phyloP scores from a whole-genome alignment of 1,140 invertebrate genomes.

The Sweltsa coloradensis region DNA sequence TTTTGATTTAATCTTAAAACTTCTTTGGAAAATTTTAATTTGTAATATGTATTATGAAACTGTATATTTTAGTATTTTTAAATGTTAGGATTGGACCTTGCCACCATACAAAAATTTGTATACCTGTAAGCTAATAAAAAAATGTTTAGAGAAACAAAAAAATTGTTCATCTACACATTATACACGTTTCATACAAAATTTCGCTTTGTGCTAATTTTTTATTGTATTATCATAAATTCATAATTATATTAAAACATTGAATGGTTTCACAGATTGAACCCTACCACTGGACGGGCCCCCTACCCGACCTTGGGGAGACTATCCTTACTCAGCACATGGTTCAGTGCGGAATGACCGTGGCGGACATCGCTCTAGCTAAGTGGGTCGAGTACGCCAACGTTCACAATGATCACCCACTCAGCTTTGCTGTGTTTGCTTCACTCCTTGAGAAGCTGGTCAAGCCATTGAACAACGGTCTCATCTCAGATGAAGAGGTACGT shows the following conservation, averaged over 20 bases:
- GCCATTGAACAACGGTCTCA: slow-evolving; percentile 44
- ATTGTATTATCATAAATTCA: not conserved
- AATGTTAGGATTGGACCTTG: too few species aligned
- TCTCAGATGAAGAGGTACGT: slow-evolving; percentile 49
- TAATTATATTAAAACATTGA: slow-evolving; percentile 9
- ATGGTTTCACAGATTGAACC: slow-evolving; percentile 43
- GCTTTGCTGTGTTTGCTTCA: slow-evolving; percentile 56
- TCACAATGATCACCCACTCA: slow-evolving; percentile 61
- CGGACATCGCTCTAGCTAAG: slow-evolving; percentile 52
- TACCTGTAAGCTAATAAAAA: too few species aligned
- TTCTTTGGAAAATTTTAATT: too few species aligned
- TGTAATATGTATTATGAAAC: too few species aligned
- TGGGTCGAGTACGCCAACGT: slow-evolving; percentile 63
- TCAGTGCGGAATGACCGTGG: slow-evolving; percentile 68
- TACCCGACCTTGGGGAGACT: slow-evolving; percentile 65
- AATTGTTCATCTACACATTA: too few species aligned
- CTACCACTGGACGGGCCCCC: slow-evolving; percentile 74
- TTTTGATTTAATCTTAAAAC: too few species aligned
- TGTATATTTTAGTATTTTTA: too few species aligned
- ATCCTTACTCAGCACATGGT: slow-evolving; percentile 84
- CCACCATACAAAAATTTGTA: too few species aligned
- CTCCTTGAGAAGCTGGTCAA: slow-evolving; percentile 49
- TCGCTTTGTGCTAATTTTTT: too few species aligned
- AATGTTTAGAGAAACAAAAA: too few species aligned
- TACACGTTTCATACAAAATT: too few species aligned